These are phyloP conservation scores for Heliocidaris tuberculata DNA, from an alignment of 35 echinoderm and acorn worm genomes.

Conservation along the genomic window DNA sequence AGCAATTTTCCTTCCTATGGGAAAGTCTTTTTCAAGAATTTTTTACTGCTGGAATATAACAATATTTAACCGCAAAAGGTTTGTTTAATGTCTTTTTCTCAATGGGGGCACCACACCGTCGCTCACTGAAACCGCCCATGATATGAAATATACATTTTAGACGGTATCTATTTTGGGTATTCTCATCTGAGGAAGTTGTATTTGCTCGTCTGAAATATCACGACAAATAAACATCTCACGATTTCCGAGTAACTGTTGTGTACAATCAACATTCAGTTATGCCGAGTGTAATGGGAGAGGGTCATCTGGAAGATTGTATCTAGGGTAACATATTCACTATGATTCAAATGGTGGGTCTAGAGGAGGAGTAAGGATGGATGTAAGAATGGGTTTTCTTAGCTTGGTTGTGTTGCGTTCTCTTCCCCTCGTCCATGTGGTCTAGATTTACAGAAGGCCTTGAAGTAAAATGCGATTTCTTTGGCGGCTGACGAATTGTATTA, in stretches of 20 bases:
- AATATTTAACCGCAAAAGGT: too few species aligned
- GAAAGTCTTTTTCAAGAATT: too few species aligned
- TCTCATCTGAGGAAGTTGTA: neutral
- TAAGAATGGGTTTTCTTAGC: neutral
- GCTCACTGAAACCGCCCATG: neutral
- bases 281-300: neutral
- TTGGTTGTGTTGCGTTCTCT: neutral
- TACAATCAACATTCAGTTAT: neutral
- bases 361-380: neutral
- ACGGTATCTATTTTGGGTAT: neutral
- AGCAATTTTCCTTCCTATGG: too few species aligned
- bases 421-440: neutral
- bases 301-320: neutral
- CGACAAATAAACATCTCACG: neutral
- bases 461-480: conserved; percentile 13
- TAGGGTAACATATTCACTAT: neutral
- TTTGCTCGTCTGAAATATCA: neutral
- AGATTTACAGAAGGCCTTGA: neutral
- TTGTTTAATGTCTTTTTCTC: too few species aligned
- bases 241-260: neutral
- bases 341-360: neutral
- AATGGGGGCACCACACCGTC: too few species aligned
- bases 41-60: too few species aligned
- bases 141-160: neutral
- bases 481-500: neutral